phyloP scores from a whole-genome alignment of 2,888 invertebrate genomes.

The Crematogaster levior region DNA sequence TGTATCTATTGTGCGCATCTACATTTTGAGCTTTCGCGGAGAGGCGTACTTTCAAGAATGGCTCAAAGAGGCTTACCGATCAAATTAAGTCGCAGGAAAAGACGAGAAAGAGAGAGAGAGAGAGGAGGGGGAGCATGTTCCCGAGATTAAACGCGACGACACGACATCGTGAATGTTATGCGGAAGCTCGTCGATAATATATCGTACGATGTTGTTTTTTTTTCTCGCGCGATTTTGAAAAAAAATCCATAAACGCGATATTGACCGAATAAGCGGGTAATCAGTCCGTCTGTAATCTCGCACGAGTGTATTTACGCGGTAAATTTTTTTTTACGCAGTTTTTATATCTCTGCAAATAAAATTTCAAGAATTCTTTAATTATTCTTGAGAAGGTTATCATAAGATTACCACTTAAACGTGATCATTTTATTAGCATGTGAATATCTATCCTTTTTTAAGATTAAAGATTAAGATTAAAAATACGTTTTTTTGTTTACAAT shows the following conservation, averaged over 20 bases:
- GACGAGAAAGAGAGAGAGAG: neutral
- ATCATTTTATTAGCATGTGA: neutral
- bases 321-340: neutral
- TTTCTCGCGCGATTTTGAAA: neutral
- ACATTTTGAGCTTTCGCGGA: neutral
- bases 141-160: conserved; percentile 1
- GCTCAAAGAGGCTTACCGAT: neutral
- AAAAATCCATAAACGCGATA: conserved; percentile 21
- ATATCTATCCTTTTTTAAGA: too few species aligned
- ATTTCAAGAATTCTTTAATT: too few species aligned
- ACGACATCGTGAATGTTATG: neutral
- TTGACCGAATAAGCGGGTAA: neutral
- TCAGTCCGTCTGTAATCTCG: neutral
- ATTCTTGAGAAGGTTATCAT: neutral
- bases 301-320: too few species aligned
- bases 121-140: neutral
- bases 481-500: too few species aligned
- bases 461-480: too few species aligned
- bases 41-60: neutral
- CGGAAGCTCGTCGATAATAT: conserved; percentile 19
- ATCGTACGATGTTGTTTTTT: conserved; percentile 52
- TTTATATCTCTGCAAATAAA: too few species aligned
- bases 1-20: neutral
- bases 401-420: neutral
- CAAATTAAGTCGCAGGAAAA: conserved; percentile 3